phyloP scores from a whole-genome alignment of 2,888 invertebrate genomes.

The Busseola fusca region DNA sequence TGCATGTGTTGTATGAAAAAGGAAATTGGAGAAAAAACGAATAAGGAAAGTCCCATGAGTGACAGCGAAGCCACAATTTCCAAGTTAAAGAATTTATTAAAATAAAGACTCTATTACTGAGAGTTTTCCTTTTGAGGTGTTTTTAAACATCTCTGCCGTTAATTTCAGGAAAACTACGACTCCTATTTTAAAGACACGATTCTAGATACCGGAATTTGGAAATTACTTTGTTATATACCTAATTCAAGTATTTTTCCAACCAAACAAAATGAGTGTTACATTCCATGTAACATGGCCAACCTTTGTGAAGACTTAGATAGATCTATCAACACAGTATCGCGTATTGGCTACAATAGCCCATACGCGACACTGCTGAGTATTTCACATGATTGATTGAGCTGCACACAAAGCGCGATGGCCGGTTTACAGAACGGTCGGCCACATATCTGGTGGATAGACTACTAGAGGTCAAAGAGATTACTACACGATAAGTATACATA shows the following conservation, averaged over 20 bases:
- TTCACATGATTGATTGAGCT: slow-evolving; percentile 51
- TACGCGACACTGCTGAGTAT: not conserved
- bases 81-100: not conserved
- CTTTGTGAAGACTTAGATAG: slow-evolving; percentile 42
- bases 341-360: slow-evolving; percentile 53
- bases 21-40: no score
- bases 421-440: slow-evolving; percentile 35
- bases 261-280: not conserved
- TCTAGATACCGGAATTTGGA: not conserved
- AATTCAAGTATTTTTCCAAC: not conserved
- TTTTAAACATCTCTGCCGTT: not conserved
- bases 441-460: slow-evolving; percentile 1
- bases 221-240: not conserved
- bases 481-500: not conserved
- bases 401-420: slow-evolving; percentile 22
- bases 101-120: not conserved
- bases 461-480: slow-evolving; percentile 11
- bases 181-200: not conserved
- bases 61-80: not conserved
- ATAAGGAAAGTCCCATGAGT: not conserved
- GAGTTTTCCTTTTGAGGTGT: no score
- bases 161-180: not conserved
- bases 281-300: slow-evolving; percentile 25
- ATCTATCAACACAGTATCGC: slow-evolving; percentile 41
- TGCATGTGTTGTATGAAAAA: not conserved